Conservation (phyloP, 2,113 vertebrate genomes). For the Sitta europaea region DNA sequence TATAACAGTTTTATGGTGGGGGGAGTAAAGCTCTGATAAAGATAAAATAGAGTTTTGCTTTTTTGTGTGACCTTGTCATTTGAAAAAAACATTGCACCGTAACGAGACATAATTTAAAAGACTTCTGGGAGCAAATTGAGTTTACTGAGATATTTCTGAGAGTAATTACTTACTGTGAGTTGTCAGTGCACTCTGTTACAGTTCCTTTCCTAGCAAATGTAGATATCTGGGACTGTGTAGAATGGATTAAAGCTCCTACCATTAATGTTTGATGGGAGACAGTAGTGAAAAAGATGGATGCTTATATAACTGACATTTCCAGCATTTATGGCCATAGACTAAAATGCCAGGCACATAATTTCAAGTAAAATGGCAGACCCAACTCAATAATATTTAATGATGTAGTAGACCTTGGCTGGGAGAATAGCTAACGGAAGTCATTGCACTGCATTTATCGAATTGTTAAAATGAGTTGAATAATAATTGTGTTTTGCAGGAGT, state of each 20-base stretch:
- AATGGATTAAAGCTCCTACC: conserved; percentile 67
- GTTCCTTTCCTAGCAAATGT: conserved; percentile 50
- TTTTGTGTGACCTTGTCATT: conserved; percentile 70
- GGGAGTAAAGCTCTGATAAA: conserved; percentile 59
- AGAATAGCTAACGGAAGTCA: conserved; percentile 55
- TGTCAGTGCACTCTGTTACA: conserved; percentile 57
- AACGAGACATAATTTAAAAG: conserved; percentile 72
- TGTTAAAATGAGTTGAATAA: conserved; percentile 64
- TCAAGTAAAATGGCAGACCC: conserved; percentile 72
- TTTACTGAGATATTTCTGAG: conserved; percentile 74
- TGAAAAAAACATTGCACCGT: conserved; percentile 69
- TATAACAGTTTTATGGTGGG: conserved; percentile 58
- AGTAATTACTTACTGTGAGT: conserved; percentile 72
- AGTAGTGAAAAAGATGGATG: conserved; percentile 75
- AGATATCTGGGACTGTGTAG: conserved; percentile 54
- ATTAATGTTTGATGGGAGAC: conserved; percentile 73
- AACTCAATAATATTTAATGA: conserved; percentile 78
- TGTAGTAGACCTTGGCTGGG: conserved; percentile 50
- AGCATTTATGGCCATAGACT: conserved; percentile 71
- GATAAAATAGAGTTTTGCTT: conserved; percentile 66
- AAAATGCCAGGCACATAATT: conserved; percentile 77
- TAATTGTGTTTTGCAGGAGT: conserved; percentile 15
- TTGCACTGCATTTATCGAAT: conserved; percentile 62
- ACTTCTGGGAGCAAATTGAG: conserved; percentile 67
- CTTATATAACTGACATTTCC: conserved; percentile 72